Evolutionary conservation across 2,113 vertebrate genomes (phyloP), one percentile per base, ranked within the genome.

Genomic region (Apodemus sylvaticus): DNA sequence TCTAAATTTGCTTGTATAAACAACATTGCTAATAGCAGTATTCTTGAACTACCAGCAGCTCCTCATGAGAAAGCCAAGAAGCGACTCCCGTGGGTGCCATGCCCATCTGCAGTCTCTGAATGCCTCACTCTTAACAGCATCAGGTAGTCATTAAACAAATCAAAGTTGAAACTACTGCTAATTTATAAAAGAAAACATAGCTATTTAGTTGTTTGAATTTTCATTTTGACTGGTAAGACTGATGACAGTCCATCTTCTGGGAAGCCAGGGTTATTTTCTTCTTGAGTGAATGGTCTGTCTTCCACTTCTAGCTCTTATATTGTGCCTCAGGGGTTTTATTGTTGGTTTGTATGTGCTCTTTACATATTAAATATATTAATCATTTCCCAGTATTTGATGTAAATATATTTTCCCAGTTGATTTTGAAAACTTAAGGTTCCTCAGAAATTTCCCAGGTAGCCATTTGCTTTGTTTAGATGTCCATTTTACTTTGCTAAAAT

Each of bases 361-460:
- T 95, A 89, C 85, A 88, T 96, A 85, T 97, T 96, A 94, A 96
- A 92, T 74, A 90, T 76, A 90, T 87, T 79, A 97, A 90, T 64
- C 42, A 73, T 73, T 96, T 73, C 34, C 20, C 42, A 91, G 12
- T 86, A 82, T 82, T 91, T 89, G 66, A 68, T 62, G 36, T 39
- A 96, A 92, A 88, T 79, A 24, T 51, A 85, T 89, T 86, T 92
- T 86, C 88, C 62, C 85, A 97, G 95, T 76, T 89, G 79, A 58
- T 68, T 95, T 94, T 94, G 42, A 91, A 94, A 91, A 86, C 86
- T n/a, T n/a, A 39, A 64, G 55, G 34, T 90, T 92, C 73, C 66
- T 91, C 92, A 66, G 88, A 88, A 19, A 4, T 77, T 88, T 97
- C 76, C 74, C 39, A 60, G 13, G 51, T 86, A 92, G 79, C 79